phyloP scores from a whole-genome alignment of 2,888 invertebrate genomes.

The Cepaea hortensis region DNA sequence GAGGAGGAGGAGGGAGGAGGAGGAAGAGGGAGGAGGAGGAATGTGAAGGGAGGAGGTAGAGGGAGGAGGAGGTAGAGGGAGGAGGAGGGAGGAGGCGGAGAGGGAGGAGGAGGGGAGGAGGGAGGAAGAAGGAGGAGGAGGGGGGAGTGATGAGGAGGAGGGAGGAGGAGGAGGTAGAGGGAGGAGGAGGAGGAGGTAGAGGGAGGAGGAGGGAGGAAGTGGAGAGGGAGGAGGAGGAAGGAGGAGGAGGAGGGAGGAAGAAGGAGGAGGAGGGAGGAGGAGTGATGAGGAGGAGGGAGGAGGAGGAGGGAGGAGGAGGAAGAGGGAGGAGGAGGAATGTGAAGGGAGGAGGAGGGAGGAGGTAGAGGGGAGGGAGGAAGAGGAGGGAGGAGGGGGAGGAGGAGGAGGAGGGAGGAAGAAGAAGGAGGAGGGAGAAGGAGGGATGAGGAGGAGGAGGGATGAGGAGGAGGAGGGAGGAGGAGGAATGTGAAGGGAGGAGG shows the following conservation, averaged over 20 bases:
- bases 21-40: not conserved
- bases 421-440: not conserved
- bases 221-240: not conserved
- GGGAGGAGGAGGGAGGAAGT: no score
- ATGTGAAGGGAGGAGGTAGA: no score
- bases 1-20: no score
- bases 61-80: not conserved
- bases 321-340: not conserved
- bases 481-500: no score
- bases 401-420: not conserved
- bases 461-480: no score
- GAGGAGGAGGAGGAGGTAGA: not conserved
- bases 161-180: no score
- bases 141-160: no score
- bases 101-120: no score
- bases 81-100: not conserved
- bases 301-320: not conserved
- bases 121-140: not conserved
- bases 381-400: not conserved
- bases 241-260: not conserved
- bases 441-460: no score
- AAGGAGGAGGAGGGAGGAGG: slow-evolving; percentile 1
- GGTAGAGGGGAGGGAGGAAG: no score
- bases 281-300: no score
- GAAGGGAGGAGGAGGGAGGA: no score